Conservation (phyloP, 1,140 invertebrate species). For the Artemia franciscana region DNA sequence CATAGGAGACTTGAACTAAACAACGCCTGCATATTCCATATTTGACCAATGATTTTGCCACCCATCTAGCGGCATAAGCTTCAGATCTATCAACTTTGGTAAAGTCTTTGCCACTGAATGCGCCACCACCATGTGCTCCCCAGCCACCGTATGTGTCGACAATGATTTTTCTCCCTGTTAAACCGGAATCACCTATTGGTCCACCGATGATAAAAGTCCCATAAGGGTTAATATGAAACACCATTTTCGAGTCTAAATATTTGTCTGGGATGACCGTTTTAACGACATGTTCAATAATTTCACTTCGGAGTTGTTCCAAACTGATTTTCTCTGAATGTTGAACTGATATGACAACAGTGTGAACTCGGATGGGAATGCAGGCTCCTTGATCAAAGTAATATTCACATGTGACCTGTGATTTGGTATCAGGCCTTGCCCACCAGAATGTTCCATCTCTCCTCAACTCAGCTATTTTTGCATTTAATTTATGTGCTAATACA, state of each 20-base stretch:
- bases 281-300: constrained; percentile 77
- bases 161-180: constrained; percentile 91
- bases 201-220: constrained; percentile 87
- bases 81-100: constrained; percentile 91
- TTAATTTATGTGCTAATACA: constrained; percentile 77
- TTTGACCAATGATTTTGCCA: constrained; percentile 78
- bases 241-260: constrained; percentile 74
- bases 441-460: constrained; percentile 64
- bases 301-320: constrained; percentile 55
- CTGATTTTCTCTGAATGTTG: constrained; percentile 86
- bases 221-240: constrained; percentile 91
- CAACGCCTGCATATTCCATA: constrained; percentile 67
- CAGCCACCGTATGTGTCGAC: constrained; percentile 97
- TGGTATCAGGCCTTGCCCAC: constrained; percentile 96
- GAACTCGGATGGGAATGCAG: constrained; percentile 73
- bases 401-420: constrained; percentile 78
- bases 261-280: constrained; percentile 72
- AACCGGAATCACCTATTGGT: constrained; percentile 82
- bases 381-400: constrained; percentile 63
- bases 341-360: constrained; percentile 87
- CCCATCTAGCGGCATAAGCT: constrained; percentile 89
- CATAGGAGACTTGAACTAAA: constrained; percentile 78
- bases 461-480: constrained; percentile 73
- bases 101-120: constrained; percentile 89
- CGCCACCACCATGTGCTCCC: constrained; percentile 91